Conservation (phyloP, 1,140 invertebrate species). For the Polypedilum pembai region DNA sequence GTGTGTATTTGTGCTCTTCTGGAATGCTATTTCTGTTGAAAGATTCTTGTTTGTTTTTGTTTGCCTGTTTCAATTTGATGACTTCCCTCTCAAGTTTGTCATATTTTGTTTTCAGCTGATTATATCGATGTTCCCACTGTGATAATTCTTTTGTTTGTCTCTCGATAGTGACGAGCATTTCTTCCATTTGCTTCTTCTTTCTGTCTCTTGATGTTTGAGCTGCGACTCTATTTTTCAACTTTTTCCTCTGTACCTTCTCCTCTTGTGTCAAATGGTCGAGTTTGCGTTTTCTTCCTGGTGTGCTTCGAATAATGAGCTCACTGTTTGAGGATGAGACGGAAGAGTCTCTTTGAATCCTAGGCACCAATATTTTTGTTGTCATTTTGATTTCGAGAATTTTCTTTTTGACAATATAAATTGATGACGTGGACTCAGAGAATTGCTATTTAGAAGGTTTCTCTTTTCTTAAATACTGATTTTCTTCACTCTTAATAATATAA, state of each 20-base stretch:
- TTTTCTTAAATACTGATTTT: not conserved
- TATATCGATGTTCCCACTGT: slow-evolving; percentile 54
- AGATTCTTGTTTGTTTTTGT: slow-evolving; percentile 35
- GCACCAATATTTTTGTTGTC: not conserved
- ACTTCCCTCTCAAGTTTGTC: slow-evolving; percentile 49
- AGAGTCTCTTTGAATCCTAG: not conserved
- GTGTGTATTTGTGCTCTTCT: slow-evolving; percentile 38
- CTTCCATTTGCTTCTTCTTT: slow-evolving; percentile 88
- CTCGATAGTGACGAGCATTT: slow-evolving; percentile 68
- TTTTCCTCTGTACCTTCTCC: slow-evolving; percentile 77
- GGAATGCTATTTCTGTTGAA: slow-evolving; percentile 41
- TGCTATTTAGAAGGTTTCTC: not conserved
- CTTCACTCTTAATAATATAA: not conserved
- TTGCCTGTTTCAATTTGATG: slow-evolving; percentile 37
- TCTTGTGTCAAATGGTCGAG: slow-evolving; percentile 73
- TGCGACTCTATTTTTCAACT: slow-evolving; percentile 93
- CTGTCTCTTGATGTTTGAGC: slow-evolving; percentile 95
- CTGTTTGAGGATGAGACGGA: not conserved
- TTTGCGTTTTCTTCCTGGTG: slow-evolving; percentile 57
- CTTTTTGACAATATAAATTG: not conserved
- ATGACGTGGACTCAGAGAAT: not conserved
- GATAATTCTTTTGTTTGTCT: slow-evolving; percentile 57
- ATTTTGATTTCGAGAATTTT: slow-evolving; percentile 20
- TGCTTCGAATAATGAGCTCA: not conserved
- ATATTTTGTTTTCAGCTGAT: slow-evolving; percentile 58